Evolutionary conservation across 2,113 vertebrate genomes (phyloP), one percentile per base, ranked within the genome.

Genomic region (Poicephalus gulielmi): DNA sequence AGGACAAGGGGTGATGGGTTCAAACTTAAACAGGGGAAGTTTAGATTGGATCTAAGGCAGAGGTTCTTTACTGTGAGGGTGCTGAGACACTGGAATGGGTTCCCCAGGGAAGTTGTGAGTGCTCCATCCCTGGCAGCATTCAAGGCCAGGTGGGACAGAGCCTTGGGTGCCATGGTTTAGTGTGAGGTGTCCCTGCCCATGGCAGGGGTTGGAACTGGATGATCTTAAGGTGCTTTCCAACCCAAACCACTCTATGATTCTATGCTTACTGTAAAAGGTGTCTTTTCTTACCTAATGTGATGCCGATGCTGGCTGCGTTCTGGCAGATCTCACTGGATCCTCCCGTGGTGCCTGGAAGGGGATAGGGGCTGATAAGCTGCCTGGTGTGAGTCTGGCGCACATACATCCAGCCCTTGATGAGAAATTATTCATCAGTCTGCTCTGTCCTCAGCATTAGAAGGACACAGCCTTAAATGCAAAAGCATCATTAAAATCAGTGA

Each of bases 321-420:
- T 73, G 86, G 27, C 28, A 81, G 64, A 84, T 67, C 73, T 90
- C 3, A 0, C 23, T 1, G 2, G 30, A 39, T 89, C 62, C 22
- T 74, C 2, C 55, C 1, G 0, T 6, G 20, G 33, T 82, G 47
- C 71, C 41, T 27, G 70, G 85, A 0, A 16, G 31, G 41, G 37
- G 25, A 35, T 20, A n/a, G 5, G 7, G 22, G 13, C 31, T 68
- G 83, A 80, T 90, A 77, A 93, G 50, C 53, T 89, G 27, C 66
- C 39, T 0, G 0, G 8, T 0, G 0, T 59, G 62, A 69, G 15
- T 17, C 10, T 15, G 10, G 52, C 47, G 77, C 28, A 12, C 37
- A 59, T 59, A 23, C 55, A 23, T 50, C 74, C 80, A 91, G 69
- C 30, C 60, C 91, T 55, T 28, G 85, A 81, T 90, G 90, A 96